Evolutionary conservation across 2,797 vertebrate species (phyloP), one percentile per base, ranked within the genome.

Genomic region (Enteromius fasciolatus): DNA sequence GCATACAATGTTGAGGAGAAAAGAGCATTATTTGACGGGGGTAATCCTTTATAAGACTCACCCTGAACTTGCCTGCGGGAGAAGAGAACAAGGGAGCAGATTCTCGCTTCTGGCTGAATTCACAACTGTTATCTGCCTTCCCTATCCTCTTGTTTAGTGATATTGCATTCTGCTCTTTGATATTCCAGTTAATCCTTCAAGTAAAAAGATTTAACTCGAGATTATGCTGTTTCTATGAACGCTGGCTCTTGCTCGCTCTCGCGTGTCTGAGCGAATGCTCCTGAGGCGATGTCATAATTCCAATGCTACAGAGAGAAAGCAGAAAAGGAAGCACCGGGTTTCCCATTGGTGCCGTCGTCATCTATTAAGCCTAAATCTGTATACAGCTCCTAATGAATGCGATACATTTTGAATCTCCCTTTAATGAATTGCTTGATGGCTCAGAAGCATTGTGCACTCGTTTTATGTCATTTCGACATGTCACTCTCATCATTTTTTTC

Each of bases 1-100:
- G 90, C 92, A 90, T 90, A 93, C 90, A 93, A 93, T 94, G 92
- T 91, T 80, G 76, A 92, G 90, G 91, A 93, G 93, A 92, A 92
- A 90, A 86, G 92, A 92, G 89, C 92, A 93, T 95, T 94, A 94
- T 94, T 90, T 92, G 92, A 87, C 57, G 92, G 92, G 74, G 91
- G 93, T 93, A 95, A 95, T 95, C 94, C 93, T 93, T 93, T 90
- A 88, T 90, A 94, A 92, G 92, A 93, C 91, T 93, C 93, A 92
- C 89, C 91, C 93, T 90, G 91, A 91, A 89, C 87, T 90, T 89
- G 93, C 94, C 94, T 92, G 89, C 92, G 91, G 91, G 88, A 91
- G 92, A 89, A 91, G 84, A 88, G 78, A 88, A 89, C 80, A 87
- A 88, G 87, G 85, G 88, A 93, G 89, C 88, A 87, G 91, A 91